Evolutionary conservation across 2,888 invertebrate species (phyloP).

Genomic region (Nymphalis urticae): DNA sequence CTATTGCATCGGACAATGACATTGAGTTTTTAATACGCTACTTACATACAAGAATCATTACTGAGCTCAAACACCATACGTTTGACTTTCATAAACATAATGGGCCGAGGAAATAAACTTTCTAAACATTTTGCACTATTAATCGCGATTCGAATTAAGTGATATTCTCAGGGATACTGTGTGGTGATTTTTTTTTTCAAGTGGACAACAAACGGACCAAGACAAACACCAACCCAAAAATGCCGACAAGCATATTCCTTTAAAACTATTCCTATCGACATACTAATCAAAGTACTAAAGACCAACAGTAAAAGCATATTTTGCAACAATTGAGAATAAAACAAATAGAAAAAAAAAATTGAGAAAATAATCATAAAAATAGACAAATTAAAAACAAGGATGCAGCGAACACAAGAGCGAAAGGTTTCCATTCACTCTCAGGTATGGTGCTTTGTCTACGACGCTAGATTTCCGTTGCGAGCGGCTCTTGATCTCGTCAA

Average conservation of each 20-base stretch:
- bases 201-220: no score
- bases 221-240: no score
- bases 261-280: not conserved
- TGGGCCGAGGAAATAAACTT: constrained; percentile 35
- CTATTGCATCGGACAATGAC: constrained; percentile 31
- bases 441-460: constrained; percentile 24
- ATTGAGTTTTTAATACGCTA: constrained; percentile 29
- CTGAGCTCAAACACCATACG: constrained; percentile 32
- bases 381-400: constrained; percentile 13
- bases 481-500: constrained; percentile 30
- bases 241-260: not conserved
- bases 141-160: not conserved
- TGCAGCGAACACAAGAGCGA: constrained; percentile 20
- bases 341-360: not conserved
- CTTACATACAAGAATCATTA: constrained; percentile 33
- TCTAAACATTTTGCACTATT: constrained; percentile 27
- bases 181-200: no score
- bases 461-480: constrained; percentile 19
- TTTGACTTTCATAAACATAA: constrained; percentile 31
- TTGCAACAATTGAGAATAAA: not conserved
- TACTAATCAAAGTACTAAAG: not conserved
- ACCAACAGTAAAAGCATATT: no score
- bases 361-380: constrained; percentile 8
- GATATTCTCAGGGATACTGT: no score
- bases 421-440: constrained; percentile 14